Base-by-base conservation (phyloP, 2,113 vertebrate genomes). In the Salvelinus namaycush region DNA sequence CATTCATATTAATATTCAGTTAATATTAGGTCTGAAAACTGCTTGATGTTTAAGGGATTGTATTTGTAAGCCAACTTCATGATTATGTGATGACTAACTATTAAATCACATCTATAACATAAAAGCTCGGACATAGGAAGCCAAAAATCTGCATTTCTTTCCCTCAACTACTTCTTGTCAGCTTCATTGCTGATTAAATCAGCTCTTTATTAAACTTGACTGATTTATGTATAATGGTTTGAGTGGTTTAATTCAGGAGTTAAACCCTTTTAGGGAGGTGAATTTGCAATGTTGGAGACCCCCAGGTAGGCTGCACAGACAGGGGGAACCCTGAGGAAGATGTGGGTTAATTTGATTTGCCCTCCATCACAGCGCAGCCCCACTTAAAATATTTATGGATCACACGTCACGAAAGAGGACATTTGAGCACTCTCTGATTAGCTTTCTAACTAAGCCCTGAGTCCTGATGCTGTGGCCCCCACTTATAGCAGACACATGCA, bases 331-430 rank as follows among this genome's bases (percentile, higher is more conserved):
- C 81, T 73, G 79, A 91, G 92, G 91, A 92, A 92, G 88, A 86
- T 79, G 71, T 76, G 85, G 85, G 90, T 91, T 93, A 91, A 93
- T 93, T 89, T 85, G 87, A 94, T 93, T 93, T 91, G 88, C 92
- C 87, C 91, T 84, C 85, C 83, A 83, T 89, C 72, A 85, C 74
- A 86, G 82, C 75, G 76, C 86, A 92, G 90, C 81, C 81, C 82
- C 87, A 90, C 88, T 91, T 91, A 83, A 91, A 93, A 92, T 93
- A 93, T 93, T 91, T 93, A 90, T 86, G 89, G 88, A 90, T 92
- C 84, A 89, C 89, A 89, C 90, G 84, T 93, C 89, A 91, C 81
- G 82, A 90, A 89, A 91, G 90, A 84, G 81, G 91, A 92, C 87
- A 92, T 92, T 88, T 89, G 87, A 91, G 87, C 90, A 83, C 76